Base-by-base conservation (phyloP, 2,797 vertebrate species). In the Picus viridis region DNA sequence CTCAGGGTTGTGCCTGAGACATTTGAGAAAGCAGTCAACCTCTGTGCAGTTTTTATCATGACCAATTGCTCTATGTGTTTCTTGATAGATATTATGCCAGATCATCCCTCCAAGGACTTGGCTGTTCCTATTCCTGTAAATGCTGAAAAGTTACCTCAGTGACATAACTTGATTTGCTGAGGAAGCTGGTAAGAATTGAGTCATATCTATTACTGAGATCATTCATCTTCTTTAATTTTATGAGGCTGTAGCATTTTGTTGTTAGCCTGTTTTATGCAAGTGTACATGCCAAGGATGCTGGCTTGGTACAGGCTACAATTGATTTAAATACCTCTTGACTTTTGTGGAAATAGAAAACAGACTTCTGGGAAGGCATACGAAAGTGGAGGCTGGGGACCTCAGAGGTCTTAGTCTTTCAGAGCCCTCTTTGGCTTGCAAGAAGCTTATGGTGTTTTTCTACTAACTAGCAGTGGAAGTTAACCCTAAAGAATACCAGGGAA, bases 91-190 rank as follows among this genome's bases (percentile, higher is more conserved):
- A 0, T 78, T 65, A 61, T 22, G 26, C 34, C 70, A 89, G 51
- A 81, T 57, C 63, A 92, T 7, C 11, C 87, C 59, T 67, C 82
- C 1, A 3, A 70, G 82, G 86, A 72, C 30, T 90, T 85, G 83
- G 41, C 75, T 85, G 34, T 85, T 93, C 73, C 62, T 90, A 16
- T 85, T 86, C 70, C n/a, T n/a, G 67, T 49, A 95, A 85, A 72
- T 41, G 43, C 64, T 89, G 86, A 88, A 89, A 90, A 93, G 86
- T 78, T 94, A 27, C 84, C 57, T 90, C 56, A 88, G 63, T 78
- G 86, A 56, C 76, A 80, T 92, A 94, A 94, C 59, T 27, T 67
- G 63, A 94, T 96, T 94, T 93, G n/a, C 63, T 83, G 67, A 96
- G 88, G 86, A 93, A 93, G 62, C 51, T 85, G 59, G n/a, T 85